Base-by-base conservation (phyloP, 2,113 vertebrate genomes). In the Butorides virescens region DNA sequence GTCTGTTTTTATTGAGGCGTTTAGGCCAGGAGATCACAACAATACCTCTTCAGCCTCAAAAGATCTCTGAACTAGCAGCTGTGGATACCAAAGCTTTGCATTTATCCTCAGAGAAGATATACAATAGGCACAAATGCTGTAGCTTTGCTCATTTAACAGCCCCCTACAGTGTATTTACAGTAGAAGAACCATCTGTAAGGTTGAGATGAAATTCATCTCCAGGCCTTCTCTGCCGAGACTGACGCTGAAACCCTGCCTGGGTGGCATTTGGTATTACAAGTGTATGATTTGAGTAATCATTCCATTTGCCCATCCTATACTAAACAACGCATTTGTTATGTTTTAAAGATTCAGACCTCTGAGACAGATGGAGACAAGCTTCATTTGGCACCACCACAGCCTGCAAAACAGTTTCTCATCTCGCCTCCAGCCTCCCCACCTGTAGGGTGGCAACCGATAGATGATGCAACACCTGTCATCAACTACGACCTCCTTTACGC, bases 371-470 rank as follows among this genome's bases (percentile, higher is more conserved):
- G 98, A 93, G 99, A 99, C 93, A 99, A 98, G 96, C 98, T 99
- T 91, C 98, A 99, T 74, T 96, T 99, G 98, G 99, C 99, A 67
- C 99, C 98, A 23, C 99, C 99, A 25, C 98, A 99, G 97, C 98
- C 99, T 22, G 98, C 98, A 85, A 99, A 99, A 97, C 98, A 99
- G 97, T 99, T 98, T 95, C 98, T 99, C 98, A 99, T 99, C 98
- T 99, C 99, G 9, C 99, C 99, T 58, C 99, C 99, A 32, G 98
- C 98, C 34, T 99, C 99, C 18, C 99, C 98, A 46, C 99, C 99
- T 23, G 97, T 98, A 20, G 98, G 98, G 92, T 99, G 99, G 99
- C 98, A 99, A 92, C 98, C 98, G 39, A 98, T 98, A 79, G 98
- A 98, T 13, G 99, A 99, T 46, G 98, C 98, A 86, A 99, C 98